Percentiles rank a stretch among this genome's conserved stretches.
Conservation (phyloP, 2,113 vertebrate genomes). For the Isurus oxyrinchus region DNA sequence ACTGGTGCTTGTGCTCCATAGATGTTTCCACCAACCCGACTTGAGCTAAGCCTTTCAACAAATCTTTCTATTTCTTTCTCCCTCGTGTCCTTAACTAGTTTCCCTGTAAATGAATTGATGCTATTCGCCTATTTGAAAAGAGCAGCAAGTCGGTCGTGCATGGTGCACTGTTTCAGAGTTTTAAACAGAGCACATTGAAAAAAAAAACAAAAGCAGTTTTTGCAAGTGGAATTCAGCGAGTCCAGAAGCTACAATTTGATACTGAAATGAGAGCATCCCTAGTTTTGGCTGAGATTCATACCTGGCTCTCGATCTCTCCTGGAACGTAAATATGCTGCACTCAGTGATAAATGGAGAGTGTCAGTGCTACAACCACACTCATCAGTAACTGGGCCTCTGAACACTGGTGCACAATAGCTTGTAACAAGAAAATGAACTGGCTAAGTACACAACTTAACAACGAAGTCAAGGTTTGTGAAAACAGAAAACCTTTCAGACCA, state of each 20-base stretch:
- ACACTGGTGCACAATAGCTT: not conserved
- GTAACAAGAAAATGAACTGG: not conserved
- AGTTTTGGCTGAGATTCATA: not conserved
- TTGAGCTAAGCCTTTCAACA: not conserved
- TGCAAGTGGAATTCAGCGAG: not conserved
- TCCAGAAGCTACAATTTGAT: not conserved
- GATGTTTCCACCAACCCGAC: not conserved
- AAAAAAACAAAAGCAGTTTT: not conserved
- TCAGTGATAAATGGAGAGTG: not conserved
- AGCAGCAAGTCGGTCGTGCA: not conserved
- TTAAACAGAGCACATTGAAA: not conserved
- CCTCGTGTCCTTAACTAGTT: not conserved
- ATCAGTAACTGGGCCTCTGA: not conserved
- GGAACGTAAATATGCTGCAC: not conserved
- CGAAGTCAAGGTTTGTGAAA: not conserved
- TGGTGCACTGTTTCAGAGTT: not conserved
- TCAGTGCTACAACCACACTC: constrained; percentile 10
- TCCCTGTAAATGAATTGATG: not conserved
- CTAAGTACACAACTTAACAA: not conserved
- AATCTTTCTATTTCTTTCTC: not conserved
- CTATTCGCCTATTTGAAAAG: not conserved
- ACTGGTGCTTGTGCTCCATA: not conserved
- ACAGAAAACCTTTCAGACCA: not conserved
- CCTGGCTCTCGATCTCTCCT: not conserved
- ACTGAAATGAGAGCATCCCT: not conserved